Conservation (phyloP, 2,888 invertebrate species). For the Nebria brevicollis region DNA sequence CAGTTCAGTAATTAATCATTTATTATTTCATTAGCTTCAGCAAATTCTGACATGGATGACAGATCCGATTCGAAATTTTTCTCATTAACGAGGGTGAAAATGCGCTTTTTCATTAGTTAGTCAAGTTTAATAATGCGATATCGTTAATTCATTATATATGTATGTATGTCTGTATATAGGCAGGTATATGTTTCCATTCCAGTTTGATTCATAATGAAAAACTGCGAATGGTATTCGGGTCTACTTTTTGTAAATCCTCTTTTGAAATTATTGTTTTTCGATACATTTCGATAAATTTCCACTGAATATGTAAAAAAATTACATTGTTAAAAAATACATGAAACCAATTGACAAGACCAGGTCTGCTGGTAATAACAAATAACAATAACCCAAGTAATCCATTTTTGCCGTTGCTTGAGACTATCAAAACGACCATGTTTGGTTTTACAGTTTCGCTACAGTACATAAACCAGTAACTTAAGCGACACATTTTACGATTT, state of each 20-base stretch:
- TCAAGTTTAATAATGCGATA: background rate
- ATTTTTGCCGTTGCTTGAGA: background rate
- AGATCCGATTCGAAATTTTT: background rate
- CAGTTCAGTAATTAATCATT: constrained; percentile 41
- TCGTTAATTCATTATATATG: background rate
- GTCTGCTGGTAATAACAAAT: background rate
- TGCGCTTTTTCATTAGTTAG: background rate
- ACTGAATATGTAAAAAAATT: too few relatives aligned
- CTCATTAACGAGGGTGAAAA: background rate
- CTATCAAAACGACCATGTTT: background rate
- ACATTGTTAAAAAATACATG: too few relatives aligned
- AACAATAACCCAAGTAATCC: background rate
- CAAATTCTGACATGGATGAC: constrained; percentile 27
- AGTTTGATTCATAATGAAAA: background rate
- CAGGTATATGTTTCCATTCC: background rate
- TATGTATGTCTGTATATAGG: background rate
- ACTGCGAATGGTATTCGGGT: background rate
- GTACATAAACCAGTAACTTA: background rate
- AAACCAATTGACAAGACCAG: too few relatives aligned
- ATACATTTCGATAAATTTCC: too few relatives aligned
- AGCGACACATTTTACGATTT: background rate
- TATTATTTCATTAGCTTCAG: constrained; percentile 45
- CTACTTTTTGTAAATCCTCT: too few relatives aligned
- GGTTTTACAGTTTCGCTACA: background rate
- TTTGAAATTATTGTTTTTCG: too few relatives aligned